Evolutionary conservation across 2,888 invertebrate species (phyloP), one percentile per base, ranked within the genome.

Genomic region (Scelioninae gen. 1): DNA sequence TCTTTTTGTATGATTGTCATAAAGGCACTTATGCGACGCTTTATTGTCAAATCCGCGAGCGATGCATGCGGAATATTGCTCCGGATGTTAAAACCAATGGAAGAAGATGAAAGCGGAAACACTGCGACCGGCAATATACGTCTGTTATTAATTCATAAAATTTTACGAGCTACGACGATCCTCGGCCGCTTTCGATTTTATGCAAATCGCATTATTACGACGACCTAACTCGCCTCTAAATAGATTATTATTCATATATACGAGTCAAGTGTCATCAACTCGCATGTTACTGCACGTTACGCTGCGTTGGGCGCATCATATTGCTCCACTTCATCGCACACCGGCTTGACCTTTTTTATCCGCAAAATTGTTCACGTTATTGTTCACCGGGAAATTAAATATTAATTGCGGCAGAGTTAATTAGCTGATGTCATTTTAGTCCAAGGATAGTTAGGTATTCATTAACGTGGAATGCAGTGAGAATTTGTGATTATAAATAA

Each of bases 91-190:
- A 65, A 76, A n/a, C 71, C 71, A 47, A 71, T 76, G 66, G 47
- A 56, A 55, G 55, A 63, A 75, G 66, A 81, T 76, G 76, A 76
- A 81, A 71, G 76, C 53, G 15, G 16, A n/a, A n/a, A n/a, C 6
- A 47, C 65, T 72, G 53, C n/a, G 65, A 62, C 23, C 15, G 62
- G 63, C 65, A 66, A 72, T 82, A 76, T 51, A 47, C 40, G 71
- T 55, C 56, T 71, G 76, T 82, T 82, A 76, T 76, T 82, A 82
- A 82, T 76, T 82, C 82, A 82, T 77, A 77, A 76, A 71, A 71
- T 82, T 82, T 76, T 65, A 76, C 76, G 82, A 72, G 58, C 40
- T 29, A 1, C 68, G 56, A 23, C 51, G 16, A 58, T 65, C 66
- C 45, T 13, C 58, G 40, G 68, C n/a, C 71, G 65, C 60, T 77